These are phyloP conservation scores for Phortica variegata DNA, from an alignment of 1,140 invertebrate genomes.

Conservation along the genomic window DNA sequence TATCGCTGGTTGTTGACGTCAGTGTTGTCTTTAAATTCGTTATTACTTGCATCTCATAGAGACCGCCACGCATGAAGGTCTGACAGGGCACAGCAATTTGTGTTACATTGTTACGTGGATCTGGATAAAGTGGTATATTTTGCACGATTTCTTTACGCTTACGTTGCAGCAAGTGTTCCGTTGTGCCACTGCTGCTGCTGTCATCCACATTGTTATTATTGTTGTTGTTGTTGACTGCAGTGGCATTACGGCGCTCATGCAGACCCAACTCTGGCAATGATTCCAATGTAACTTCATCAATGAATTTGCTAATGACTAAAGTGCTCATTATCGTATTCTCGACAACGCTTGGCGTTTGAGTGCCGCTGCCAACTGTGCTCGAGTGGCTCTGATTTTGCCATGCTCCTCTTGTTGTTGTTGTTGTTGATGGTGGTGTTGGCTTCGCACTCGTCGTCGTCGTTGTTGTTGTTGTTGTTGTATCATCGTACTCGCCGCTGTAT, in stretches of 20 bases:
- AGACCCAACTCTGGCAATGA: conserved; percentile 1
- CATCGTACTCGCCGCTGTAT: conserved; percentile 23
- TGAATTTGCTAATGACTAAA: conserved; percentile 57
- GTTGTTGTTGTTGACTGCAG: neutral
- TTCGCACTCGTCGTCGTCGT: conserved; percentile 13
- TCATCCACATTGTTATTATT: neutral
- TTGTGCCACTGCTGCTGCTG: neutral
- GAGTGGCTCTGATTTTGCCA: conserved; percentile 24
- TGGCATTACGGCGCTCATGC: too few relatives aligned
- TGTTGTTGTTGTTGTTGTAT: conserved; percentile 4
- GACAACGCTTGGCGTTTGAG: conserved; percentile 2
- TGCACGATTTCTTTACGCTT: conserved; percentile 50
- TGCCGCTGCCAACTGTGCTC: conserved; percentile 21
- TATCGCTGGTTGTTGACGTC: conserved; percentile 2
- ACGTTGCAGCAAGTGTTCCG: conserved; percentile 30
- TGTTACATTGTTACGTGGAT: conserved; percentile 49
- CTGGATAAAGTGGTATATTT: conserved; percentile 48
- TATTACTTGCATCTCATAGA: conserved; percentile 51
- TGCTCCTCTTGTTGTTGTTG: neutral
- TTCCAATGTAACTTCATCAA: conserved; percentile 35
- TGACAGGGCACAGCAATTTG: conserved; percentile 50
- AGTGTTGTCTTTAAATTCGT: conserved; percentile 35
- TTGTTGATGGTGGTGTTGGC: conserved; percentile 10
- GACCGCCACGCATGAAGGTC: conserved; percentile 44
- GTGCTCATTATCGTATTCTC: conserved; percentile 54